Evolutionary conservation across 2,797 vertebrate species (phyloP), one percentile per base, ranked within the genome.

Genomic region (Hylomyscus alleni): DNA sequence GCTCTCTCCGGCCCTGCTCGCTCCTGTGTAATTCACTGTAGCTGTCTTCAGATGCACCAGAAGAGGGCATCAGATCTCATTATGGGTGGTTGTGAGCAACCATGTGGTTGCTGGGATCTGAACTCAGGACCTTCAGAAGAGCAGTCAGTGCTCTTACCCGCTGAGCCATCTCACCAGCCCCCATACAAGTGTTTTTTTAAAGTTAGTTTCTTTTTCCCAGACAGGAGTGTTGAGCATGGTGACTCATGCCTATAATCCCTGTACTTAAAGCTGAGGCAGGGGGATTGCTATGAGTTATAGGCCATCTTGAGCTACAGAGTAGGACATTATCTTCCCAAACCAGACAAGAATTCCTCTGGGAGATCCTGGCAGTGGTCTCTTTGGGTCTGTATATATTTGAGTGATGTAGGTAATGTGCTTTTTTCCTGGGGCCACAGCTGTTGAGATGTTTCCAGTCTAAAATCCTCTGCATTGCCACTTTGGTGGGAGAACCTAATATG

Each of bases 371-470:
- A 37, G 52, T 34, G 82, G 5, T 65, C 37, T 62, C 81, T 62
- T 62, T 65, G 17, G 9, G 58, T 31, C 37, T 62, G 20, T 44
- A 15, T 83, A 4, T 20, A 24, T 17, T 44, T 60, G 56, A 83
- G 56, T 52, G 37, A 31, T 77, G 54, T 52, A 31, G 7, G 50
- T 83, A 75, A 31, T 60, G 11, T 73, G 8, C 81, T 56, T 82
- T 81, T 44, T 85, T 52, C 73, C 37, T 90, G 58, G 91, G 78
- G 26, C 88, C 77, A 22, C 77, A 75, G 80, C 77, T 75, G 2
- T 86, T 89, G 65, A 80, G 40, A 54, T 94, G 58, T 94, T 84
- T 92, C 83, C n/a, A 60, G 24, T 76, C 89, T 76, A 89, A 80
- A 94, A 34, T 76, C 44, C 54, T 94, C 34, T 81, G 58, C 19